A percentile compares a stretch with the other conserved stretches of the same genome.
Evolutionary conservation across 2,888 invertebrate genomes (phyloP).

Genomic region (Argyresthia goedartella): DNA sequence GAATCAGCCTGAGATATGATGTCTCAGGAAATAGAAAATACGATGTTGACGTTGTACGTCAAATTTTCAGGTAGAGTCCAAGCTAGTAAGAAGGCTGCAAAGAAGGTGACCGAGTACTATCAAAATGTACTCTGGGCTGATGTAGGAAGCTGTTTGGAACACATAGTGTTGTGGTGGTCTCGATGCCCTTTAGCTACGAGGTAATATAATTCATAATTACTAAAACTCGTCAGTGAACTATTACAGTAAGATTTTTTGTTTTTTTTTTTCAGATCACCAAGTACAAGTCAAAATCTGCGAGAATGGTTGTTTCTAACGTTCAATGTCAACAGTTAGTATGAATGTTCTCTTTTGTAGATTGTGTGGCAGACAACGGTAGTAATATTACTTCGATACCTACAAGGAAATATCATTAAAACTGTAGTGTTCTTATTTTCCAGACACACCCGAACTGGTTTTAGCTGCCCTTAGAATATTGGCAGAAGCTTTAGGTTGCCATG

Average conservation of each 20-base stretch:
- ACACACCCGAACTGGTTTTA: constrained; percentile 76
- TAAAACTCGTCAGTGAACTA: no score
- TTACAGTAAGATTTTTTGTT: background rate
- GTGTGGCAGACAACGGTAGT: no score
- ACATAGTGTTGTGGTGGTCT: constrained; percentile 89
- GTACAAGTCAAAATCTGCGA: constrained; percentile 74
- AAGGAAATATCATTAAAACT: background rate
- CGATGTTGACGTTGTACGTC: no score
- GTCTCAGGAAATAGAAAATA: no score
- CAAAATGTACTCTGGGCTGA: constrained; percentile 85
- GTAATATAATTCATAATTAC: constrained; percentile 19
- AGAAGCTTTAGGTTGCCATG: constrained; percentile 83
- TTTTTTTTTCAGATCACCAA: constrained; percentile 59
- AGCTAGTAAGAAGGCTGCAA: constrained; percentile 71
- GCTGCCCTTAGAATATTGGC: constrained; percentile 81
- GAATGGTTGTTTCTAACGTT: constrained; percentile 74
- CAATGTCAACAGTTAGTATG: constrained; percentile 65
- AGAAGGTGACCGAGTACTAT: constrained; percentile 77
- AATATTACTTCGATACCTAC: no score
- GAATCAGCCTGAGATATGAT: no score
- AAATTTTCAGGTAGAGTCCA: constrained; percentile 63
- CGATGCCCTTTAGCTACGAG: constrained; percentile 77
- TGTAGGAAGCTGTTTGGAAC: constrained; percentile 84
- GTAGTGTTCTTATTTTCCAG: constrained; percentile 31
- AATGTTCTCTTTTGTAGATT: background rate